Percentiles rank a stretch among this genome's conserved stretches.
phyloP scores from a whole-genome alignment of 2,113 vertebrate genomes.

The Copsychus sechellarum region DNA sequence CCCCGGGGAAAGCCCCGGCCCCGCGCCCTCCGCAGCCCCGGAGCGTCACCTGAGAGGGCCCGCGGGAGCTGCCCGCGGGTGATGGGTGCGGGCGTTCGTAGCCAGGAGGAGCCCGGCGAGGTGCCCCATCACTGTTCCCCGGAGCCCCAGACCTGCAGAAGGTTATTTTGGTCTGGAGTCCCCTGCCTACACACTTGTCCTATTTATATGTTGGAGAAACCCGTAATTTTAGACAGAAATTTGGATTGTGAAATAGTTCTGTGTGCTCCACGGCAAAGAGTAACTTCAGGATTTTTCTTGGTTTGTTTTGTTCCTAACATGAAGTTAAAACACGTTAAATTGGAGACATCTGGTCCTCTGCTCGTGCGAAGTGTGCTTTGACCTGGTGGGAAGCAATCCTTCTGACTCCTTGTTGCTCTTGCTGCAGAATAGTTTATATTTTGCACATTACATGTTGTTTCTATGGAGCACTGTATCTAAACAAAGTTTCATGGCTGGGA shows the following conservation, averaged over 20 bases:
- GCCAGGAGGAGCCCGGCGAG: background rate
- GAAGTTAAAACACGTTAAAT: conserved; percentile 27
- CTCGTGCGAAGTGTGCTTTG: background rate
- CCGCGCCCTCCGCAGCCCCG: background rate
- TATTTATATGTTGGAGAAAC: background rate
- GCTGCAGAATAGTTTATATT: background rate
- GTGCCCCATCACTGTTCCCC: background rate
- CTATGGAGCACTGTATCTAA: background rate
- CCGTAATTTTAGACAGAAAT: background rate
- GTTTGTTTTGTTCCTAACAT: background rate
- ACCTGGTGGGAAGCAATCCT: background rate
- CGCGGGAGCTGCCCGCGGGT: background rate
- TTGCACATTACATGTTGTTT: background rate
- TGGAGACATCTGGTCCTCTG: conserved; percentile 26
- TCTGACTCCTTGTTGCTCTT: background rate
- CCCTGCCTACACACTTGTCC: background rate
- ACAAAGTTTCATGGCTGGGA: background rate
- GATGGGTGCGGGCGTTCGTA: rapidly evolving
- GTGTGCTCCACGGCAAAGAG: background rate
- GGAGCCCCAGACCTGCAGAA: background rate
- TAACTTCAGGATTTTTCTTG: background rate
- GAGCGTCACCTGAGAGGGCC: background rate
- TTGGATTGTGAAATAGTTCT: conserved; percentile 37
- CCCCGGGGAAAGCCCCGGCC: background rate
- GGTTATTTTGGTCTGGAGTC: background rate